phyloP scores from a whole-genome alignment of 2,797 vertebrate genomes.

The Silurus aristotelis region DNA sequence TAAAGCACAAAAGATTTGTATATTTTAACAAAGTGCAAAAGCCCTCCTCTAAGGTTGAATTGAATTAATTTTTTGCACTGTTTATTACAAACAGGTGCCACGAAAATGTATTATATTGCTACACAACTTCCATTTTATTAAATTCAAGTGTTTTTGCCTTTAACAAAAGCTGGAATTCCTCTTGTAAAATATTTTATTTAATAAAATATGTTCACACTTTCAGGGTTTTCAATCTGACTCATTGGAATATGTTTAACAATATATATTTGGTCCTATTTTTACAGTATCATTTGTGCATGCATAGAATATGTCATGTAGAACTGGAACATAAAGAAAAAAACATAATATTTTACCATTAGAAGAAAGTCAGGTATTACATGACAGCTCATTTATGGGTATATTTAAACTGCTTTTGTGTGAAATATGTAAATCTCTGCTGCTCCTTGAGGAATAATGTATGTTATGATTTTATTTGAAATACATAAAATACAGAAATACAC shows the following conservation, averaged over 20 bases:
- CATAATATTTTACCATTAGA: background rate
- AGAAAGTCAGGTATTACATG: background rate
- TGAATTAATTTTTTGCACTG: background rate
- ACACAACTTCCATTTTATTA: background rate
- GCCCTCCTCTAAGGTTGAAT: background rate
- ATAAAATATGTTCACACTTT: background rate
- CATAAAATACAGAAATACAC: background rate
- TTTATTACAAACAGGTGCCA: background rate
- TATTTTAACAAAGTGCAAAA: background rate
- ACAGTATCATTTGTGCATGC: background rate
- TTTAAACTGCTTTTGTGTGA: background rate
- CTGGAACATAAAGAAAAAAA: background rate
- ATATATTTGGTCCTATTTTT: background rate
- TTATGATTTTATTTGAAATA: background rate
- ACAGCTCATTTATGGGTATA: background rate
- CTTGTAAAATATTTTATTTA: background rate
- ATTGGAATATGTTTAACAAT: background rate
- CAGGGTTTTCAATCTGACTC: background rate
- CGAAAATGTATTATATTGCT: background rate
- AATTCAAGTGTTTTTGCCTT: too few relatives aligned
- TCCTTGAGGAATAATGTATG: background rate
- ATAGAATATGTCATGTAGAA: background rate
- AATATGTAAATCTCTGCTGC: background rate
- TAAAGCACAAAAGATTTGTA: background rate
- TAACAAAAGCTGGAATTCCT: background rate